Evolutionary conservation across 2,888 invertebrate genomes (phyloP), one percentile per base, ranked within the genome.

Genomic region (Pheosia gnoma): DNA sequence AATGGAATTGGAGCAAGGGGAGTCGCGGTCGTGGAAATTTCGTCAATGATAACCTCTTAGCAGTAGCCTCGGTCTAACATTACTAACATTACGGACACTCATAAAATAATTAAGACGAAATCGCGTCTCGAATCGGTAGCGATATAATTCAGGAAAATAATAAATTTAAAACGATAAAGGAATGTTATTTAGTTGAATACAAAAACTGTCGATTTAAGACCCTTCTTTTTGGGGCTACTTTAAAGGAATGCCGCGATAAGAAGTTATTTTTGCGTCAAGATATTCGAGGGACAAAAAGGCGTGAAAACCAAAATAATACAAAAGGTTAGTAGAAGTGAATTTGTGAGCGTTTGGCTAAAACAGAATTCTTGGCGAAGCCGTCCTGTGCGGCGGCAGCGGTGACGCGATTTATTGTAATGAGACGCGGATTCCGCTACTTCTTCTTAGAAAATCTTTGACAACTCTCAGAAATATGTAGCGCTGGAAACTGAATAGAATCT

Each of bases 301-400:
- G 93, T 93, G 92, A 93, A 93, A 93, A 92, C 89, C 82, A 89
- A 93, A 93, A 93, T 91, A 91, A 91, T 86, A 91, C 89, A 93
- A 93, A 93, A 93, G 81, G 84, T 86, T 81, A 87, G 85, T 90
- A 91, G 90, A 90, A 85, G 89, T 92, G 93, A 93, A 93, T 93
- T 93, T 93, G 93, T 93, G 93, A 93, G 89, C 90, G 91, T 92
- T 92, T 88, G 92, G 87, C 85, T 90, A 91, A 90, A 93, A 93
- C 93, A 92, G 84, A 93, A 93, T 93, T 93, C 91, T 88, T 91
- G 65, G 91, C 91, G 90, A 84, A 86, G 89, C 90, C 93, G 86
- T 91, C 94, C 90, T 94, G 94, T 94, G 94, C 91, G 94, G 94
- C 90, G 86, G 83, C 84, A 88, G 87, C 88, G 82, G 81, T 83